A percentile compares a stretch with the other conserved stretches of the same genome.
Evolutionary conservation across 2,797 vertebrate genomes (phyloP).

Genomic region (Babyrousa celebensis): DNA sequence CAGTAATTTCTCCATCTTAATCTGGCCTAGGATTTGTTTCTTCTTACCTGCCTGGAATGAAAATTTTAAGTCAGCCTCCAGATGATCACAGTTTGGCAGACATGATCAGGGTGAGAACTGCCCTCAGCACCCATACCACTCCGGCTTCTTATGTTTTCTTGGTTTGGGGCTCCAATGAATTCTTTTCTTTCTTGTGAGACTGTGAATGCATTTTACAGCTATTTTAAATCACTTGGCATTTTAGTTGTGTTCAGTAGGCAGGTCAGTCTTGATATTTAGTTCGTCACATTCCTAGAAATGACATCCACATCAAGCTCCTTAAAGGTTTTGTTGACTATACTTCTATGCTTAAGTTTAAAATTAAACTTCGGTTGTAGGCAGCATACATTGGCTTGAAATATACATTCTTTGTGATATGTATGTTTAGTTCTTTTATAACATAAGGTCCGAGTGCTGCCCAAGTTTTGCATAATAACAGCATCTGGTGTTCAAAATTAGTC

Average conservation of each 20-base stretch:
- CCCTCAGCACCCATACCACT: too few species aligned
- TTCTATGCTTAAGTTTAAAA: neutral
- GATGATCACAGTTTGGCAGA: too few species aligned
- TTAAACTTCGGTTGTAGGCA: neutral
- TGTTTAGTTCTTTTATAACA: neutral
- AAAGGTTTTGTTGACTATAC: neutral
- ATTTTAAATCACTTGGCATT: neutral
- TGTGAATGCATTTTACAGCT: neutral
- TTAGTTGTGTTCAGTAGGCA: neutral
- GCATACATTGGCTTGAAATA: neutral
- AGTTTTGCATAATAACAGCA: neutral
- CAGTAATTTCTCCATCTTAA: too few species aligned
- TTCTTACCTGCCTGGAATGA: too few species aligned
- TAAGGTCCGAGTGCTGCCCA: neutral
- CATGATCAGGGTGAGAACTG: too few species aligned
- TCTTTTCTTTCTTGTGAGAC: neutral
- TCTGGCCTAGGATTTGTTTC: too few species aligned
- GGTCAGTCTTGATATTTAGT: neutral
- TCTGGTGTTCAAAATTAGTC: constrained; percentile 2
- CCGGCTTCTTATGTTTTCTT: too few species aligned
- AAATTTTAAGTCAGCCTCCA: too few species aligned
- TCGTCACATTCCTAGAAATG: neutral
- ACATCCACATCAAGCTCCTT: neutral
- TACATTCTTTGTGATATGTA: neutral
- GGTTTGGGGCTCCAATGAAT: too few species aligned